Conservation (phyloP, 2,888 invertebrate genomes). For the Beris morrisii region DNA sequence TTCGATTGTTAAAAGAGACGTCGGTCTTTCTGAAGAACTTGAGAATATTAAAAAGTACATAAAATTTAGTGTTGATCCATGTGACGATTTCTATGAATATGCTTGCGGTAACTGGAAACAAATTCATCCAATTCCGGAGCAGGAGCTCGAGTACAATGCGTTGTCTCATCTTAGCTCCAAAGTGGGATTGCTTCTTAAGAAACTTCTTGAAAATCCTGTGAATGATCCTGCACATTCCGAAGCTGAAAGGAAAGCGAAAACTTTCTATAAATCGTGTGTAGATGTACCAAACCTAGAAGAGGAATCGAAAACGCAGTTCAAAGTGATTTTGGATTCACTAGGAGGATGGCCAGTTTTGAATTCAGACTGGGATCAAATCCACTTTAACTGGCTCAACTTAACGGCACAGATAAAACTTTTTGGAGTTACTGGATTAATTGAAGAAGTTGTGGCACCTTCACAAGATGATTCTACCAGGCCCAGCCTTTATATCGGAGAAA, state of each 20-base stretch:
- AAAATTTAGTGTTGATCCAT: slow-evolving; percentile 70
- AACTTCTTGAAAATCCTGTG: slow-evolving; percentile 64
- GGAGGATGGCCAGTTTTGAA: slow-evolving; percentile 83
- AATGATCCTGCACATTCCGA: slow-evolving; percentile 55
- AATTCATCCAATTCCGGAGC: slow-evolving; percentile 77
- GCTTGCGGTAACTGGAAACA: slow-evolving; percentile 80
- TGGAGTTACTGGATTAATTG: slow-evolving; percentile 77
- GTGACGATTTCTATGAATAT: slow-evolving; percentile 76
- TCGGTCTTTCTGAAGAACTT: not conserved
- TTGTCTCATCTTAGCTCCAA: slow-evolving; percentile 65
- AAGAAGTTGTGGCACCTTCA: slow-evolving; percentile 83
- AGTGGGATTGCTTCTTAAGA: slow-evolving; percentile 72
- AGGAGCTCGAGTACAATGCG: slow-evolving; percentile 79
- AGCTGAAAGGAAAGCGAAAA: slow-evolving; percentile 74
- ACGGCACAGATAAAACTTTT: slow-evolving; percentile 71
- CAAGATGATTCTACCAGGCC: slow-evolving; percentile 84
- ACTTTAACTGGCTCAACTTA: slow-evolving; percentile 68
- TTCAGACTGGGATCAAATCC: slow-evolving; percentile 62
- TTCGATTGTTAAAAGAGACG: not conserved
- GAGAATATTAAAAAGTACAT: slow-evolving; percentile 59
- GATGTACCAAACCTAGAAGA: slow-evolving; percentile 70
- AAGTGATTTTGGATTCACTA: slow-evolving; percentile 64
- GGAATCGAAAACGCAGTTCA: slow-evolving; percentile 69
- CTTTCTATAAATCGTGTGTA: slow-evolving; percentile 79
- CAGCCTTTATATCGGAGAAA: slow-evolving; percentile 84